Evolutionary conservation across 1,140 invertebrate species (phyloP), one percentile per base, ranked within the genome.

Genomic region (Pteromalus puparum): DNA sequence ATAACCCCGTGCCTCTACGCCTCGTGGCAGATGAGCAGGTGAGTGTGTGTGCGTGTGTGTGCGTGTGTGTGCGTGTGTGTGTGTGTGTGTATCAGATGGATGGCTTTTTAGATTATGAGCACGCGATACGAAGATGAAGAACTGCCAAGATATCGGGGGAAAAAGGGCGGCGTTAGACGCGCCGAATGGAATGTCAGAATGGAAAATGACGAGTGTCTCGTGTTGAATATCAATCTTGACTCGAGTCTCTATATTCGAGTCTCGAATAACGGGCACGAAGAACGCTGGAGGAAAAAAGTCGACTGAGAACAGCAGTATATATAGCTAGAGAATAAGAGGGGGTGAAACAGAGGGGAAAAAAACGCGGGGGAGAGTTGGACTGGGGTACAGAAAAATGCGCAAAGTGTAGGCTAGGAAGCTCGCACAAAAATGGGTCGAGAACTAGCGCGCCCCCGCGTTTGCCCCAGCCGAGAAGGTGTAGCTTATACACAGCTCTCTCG

Each of bases 1-100:
- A 94, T 94, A 10, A 96, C 95, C 26, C 96, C 96, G 0, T 90
- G 94, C 65, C 90, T 96, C 30, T 96, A 95, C 88, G 94, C 94
- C 21, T 94, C 94, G 1, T 96, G 95, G 94, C 93, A 95, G 77
- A 94, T 96, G 92, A 95, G 94, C 85, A 94, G 94, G 94, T 95
- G 87, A 92, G 91, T 90, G 2, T 61, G n/a, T 61, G 4, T 61
- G n/a, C 18, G n/a, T 61, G 18, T 1, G 10, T 42, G 9, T 42
- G 7, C 38, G 1, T 42, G 9, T 4, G 30, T 34, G 30, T 34
- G 30, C 5, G 30, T 30, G 30, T 30, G 30, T 30, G 30, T 30
- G 30, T 30, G 30, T 5, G 30, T 5, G 30, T 34, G 0, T 42
- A 42, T 42, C 38, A 42, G 38, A 42, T 42, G 38, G 38, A 42